Conservation (phyloP, 2,113 vertebrate species). For the Ovibos moschatus region DNA sequence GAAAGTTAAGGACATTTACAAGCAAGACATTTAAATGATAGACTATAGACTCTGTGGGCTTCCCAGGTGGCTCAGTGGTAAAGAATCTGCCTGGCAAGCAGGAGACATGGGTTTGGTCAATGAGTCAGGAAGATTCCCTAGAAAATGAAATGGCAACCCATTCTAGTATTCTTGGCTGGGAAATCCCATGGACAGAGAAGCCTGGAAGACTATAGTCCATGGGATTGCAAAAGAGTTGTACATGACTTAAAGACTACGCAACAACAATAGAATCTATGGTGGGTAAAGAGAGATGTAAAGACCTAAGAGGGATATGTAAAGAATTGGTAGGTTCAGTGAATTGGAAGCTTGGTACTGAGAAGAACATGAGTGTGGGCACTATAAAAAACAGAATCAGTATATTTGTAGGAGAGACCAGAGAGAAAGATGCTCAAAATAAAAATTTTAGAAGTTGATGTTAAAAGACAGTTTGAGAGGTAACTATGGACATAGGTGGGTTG, state of each 20-base stretch:
- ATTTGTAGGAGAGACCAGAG: neutral
- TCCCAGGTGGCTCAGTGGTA: neutral
- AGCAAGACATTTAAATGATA: neutral
- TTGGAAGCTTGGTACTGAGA: neutral
- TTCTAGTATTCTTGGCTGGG: neutral
- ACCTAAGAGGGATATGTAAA: neutral
- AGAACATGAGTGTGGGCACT: neutral
- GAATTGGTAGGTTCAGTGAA: neutral
- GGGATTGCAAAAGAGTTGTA: neutral
- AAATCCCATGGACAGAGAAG: neutral
- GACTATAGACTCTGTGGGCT: neutral
- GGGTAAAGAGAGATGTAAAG: neutral
- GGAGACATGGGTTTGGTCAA: neutral
- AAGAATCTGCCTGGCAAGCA: neutral
- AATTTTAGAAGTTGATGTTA: neutral
- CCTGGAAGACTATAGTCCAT: neutral
- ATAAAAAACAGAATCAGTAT: neutral
- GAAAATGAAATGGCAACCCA: neutral
- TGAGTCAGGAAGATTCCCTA: neutral
- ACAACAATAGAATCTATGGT: neutral
- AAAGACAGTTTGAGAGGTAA: neutral
- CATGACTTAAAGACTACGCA: neutral
- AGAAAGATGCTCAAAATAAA: neutral
- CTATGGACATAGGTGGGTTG: neutral
- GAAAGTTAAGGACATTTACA: neutral